Base-by-base conservation (phyloP, 2,888 invertebrate genomes). In the Acheta domesticus region DNA sequence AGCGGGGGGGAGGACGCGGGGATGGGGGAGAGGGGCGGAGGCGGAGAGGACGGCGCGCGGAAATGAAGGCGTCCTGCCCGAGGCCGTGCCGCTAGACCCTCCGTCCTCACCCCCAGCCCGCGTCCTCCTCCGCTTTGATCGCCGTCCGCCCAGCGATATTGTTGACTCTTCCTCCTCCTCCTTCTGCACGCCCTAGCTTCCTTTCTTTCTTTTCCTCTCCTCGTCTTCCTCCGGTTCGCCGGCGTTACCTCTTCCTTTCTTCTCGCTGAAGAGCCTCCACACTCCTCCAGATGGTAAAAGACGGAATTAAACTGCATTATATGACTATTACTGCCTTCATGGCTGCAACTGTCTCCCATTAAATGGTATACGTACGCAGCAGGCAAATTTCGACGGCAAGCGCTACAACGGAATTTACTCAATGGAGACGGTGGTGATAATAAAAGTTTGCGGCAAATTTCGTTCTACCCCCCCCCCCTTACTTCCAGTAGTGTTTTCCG, bases 331-430 rank as follows among this genome's bases (percentile, higher is more conserved):
- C 62, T 62, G n/a, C 12, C 16, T 62, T 62, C 62, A 12, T 62
- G 62, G 62, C 62, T 12, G 62, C 62, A 62, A 62, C 62, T 62
- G 62, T 62, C 62, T 62, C 16, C 62, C 62, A n/a, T 62, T 62
- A 62, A 62, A n/a, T 62, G 62, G 16, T 14, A n/a, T 62, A 12
- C 62, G 62, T n/a, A 62, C 14, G 16, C 16, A 62, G 62, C 16
- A 62, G 62, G 62, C 62, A 62, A 62, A 62, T 62, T 62, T 62
- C n/a, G 62, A n/a, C 62, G 62, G 62, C 62, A n/a, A 62, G n/a
- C 62, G 16, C 62, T 62, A n/a, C 62, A 62, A 62, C 12, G n/a
- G 62, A 62, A 62, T 62, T 62, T 62, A 62, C n/a, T n/a, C 62
- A 62, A 62, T 62, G 62, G 8, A 36, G 36, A 62, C 62, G 14